A percentile compares a stretch with the other conserved stretches of the same genome.
phyloP scores from a whole-genome alignment of 2,888 invertebrate species.

The Euproctis similis region DNA sequence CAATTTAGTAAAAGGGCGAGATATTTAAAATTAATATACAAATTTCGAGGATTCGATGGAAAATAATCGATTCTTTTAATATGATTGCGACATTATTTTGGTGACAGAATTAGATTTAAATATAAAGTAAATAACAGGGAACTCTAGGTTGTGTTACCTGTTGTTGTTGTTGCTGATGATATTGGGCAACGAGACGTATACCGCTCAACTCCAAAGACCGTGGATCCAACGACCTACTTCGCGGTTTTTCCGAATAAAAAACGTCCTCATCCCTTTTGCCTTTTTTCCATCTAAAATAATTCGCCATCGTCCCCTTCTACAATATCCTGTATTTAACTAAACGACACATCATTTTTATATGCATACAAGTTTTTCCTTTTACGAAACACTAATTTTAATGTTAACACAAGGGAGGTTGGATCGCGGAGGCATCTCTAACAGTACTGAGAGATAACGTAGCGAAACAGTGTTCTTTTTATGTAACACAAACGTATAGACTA shows the following conservation, averaged over 20 bases:
- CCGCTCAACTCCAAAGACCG: constrained; percentile 82
- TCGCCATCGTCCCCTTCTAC: constrained; percentile 75
- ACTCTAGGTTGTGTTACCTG: too few relatives aligned
- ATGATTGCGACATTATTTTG: not conserved
- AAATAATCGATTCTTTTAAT: not conserved
- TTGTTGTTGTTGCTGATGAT: constrained; percentile 43
- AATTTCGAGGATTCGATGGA: too few relatives aligned
- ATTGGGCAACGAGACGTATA: constrained; percentile 75
- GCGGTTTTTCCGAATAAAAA: constrained; percentile 77
- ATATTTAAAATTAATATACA: too few relatives aligned
- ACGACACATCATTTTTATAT: constrained; percentile 12
- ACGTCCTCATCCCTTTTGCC: constrained; percentile 75
- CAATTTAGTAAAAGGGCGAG: too few relatives aligned
- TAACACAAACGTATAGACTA: constrained; percentile 32
- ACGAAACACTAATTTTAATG: constrained; percentile 28
- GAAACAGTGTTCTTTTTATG: constrained; percentile 57
- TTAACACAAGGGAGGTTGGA: constrained; percentile 39
- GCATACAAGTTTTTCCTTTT: too few relatives aligned
- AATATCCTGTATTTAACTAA: constrained; percentile 27
- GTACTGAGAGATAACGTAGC: constrained; percentile 65
- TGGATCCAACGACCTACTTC: constrained; percentile 84
- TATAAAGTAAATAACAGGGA: not conserved
- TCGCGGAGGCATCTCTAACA: constrained; percentile 56
- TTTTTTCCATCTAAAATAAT: constrained; percentile 82
- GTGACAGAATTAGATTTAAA: not conserved